Evolutionary conservation across 2,888 invertebrate genomes (phyloP), one percentile per base, ranked within the genome.

Genomic region (Dyspetes luteomarginatus): DNA sequence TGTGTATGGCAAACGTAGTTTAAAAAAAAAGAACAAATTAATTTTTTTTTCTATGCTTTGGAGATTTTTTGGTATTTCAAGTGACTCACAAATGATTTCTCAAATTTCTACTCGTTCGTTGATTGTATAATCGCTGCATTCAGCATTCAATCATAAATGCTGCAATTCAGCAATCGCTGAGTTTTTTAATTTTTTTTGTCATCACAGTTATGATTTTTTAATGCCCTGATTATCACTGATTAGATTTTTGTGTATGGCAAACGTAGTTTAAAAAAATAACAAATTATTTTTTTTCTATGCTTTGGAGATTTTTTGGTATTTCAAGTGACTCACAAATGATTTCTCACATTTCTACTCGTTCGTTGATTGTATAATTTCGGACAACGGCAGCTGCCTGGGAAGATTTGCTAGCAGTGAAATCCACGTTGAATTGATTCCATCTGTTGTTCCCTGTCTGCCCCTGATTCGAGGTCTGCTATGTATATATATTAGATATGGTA

Each of bases 391-490:
- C 85, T 83, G 84, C 83, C 52, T 12, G 67, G 24, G 3, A 58
- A 26, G 41, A 24, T 3, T 22, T 28, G 65, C 36, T 50, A 62
- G 62, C 43, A 55, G 30, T 45, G 65, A 73, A 69, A 74, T 77
- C 52, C 58, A n/a, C 67, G 72, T 43, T 41, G 76, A 76, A 84
- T 82, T 83, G 79, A 77, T 78, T 78, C 84, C 85, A 82, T 85
- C 84, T 85, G 85, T 83, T 78, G 82, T 76, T 55, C 22, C 45
- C 60, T 41, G 77, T 30, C 58, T 72, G 48, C 67, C 68, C 22
- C 48, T 69, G 83, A 73, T 79, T 76, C 45, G 65, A 76, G 56
- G 48, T 28, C 62, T 45, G 60, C 48, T 50, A 19, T 12, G 41
- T 56, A 58, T 60, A 15, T 7, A 62, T 28, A 64, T 36, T 50